Conservation (phyloP, 2,113 vertebrate species). For the Psilopsiagon aymara region DNA sequence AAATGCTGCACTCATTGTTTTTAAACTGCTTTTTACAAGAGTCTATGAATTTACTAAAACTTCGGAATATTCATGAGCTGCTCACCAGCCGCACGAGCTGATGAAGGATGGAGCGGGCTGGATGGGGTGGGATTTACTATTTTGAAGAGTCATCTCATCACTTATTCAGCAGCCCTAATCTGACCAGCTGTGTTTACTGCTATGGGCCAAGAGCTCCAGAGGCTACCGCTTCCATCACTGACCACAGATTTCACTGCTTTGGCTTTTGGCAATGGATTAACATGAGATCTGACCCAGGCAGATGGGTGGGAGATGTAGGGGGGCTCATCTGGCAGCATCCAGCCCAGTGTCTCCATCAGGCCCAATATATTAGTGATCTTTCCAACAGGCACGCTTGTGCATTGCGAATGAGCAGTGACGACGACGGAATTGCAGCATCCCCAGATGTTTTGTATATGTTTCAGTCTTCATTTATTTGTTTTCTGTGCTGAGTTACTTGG, state of each 20-base stretch:
- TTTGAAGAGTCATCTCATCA: background rate
- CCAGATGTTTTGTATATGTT: slow-evolving; percentile 54
- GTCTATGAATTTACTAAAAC: background rate
- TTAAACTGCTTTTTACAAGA: background rate
- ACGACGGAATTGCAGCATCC: background rate
- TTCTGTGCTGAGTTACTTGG: slow-evolving; percentile 28
- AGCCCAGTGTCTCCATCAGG: background rate
- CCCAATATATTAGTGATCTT: background rate
- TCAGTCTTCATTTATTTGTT: slow-evolving; percentile 47
- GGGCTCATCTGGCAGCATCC: background rate
- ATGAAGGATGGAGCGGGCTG: background rate
- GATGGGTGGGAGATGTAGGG: background rate
- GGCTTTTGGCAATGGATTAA: background rate
- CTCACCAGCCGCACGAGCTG: background rate
- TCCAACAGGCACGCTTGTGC: background rate
- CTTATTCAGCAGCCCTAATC: background rate
- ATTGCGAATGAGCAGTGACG: background rate
- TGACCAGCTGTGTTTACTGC: slow-evolving; percentile 32
- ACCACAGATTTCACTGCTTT: background rate
- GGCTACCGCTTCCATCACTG: background rate
- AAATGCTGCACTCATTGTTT: background rate
- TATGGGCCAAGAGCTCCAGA: background rate
- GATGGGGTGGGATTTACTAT: background rate
- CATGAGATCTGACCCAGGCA: background rate
- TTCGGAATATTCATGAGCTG: background rate